These are phyloP conservation scores for western clawed frog (Xenopus tropicalis) DNA, from an alignment of 2,113 vertebrate genomes.

Conservation along the genomic window UCB_Xtro_10.0 CM004443.2:193584501-193585000, in stretches of 20 bases:
- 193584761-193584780: background rate
- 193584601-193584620: constrained; percentile 48
- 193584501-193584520: constrained; percentile 62
- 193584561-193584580: constrained; percentile 59
- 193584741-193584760: background rate
- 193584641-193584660: background rate
- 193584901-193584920: no score
- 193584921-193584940: no score
- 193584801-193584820: background rate
- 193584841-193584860: no score
- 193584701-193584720: background rate
- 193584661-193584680: background rate
- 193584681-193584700: background rate
- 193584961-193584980: no score
- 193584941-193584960: no score
- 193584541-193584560: constrained; percentile 57
- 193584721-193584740: background rate
- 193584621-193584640: constrained; percentile 43
- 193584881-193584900: no score
- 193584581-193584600: constrained; percentile 50
- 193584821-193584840: background rate
- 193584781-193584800: background rate
- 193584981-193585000: no score
- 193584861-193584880: no score
- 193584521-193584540: constrained; percentile 52